These are phyloP conservation scores for Lamproptera curius DNA, from an alignment of 2,888 invertebrate genomes.

Conservation along the genomic window DNA sequence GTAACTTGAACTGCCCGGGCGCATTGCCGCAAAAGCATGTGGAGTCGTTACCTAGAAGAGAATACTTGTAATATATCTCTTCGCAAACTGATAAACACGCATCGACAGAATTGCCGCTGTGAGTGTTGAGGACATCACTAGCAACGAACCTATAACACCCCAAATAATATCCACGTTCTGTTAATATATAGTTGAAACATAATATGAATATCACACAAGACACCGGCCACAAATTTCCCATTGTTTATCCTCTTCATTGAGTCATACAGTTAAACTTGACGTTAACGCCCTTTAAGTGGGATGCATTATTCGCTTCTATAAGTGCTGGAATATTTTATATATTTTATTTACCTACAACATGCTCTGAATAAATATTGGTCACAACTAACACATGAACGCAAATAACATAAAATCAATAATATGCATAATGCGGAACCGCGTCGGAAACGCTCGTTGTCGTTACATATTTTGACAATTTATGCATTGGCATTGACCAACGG, in stretches of 20 bases:
- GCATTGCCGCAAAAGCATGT: slow-evolving; percentile 67
- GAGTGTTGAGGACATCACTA: slow-evolving; percentile 57
- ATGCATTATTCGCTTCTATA: slow-evolving; percentile 4
- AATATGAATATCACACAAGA: slow-evolving; percentile 30
- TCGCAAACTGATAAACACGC: slow-evolving; percentile 68
- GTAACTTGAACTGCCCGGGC: slow-evolving; percentile 61
- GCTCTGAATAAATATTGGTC: not conserved
- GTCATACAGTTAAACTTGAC: slow-evolving; percentile 26
- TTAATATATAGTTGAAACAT: slow-evolving; percentile 26
- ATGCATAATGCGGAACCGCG: slow-evolving; percentile 14
- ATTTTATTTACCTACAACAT: not conserved
- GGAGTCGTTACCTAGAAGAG: slow-evolving; percentile 62
- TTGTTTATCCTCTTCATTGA: slow-evolving; percentile 50
- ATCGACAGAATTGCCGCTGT: slow-evolving; percentile 69
- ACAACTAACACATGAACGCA: not conserved
- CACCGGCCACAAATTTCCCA: slow-evolving; percentile 42
- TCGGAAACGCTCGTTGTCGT: slow-evolving; percentile 4
- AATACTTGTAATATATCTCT: slow-evolving; percentile 66
- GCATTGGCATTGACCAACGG: too few species aligned
- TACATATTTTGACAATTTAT: slow-evolving; percentile 12
- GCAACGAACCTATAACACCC: slow-evolving; percentile 58
- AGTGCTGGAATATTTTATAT: too few species aligned
- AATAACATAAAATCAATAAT: slow-evolving; percentile 15
- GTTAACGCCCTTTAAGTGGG: slow-evolving; percentile 21
- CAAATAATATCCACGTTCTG: slow-evolving; percentile 63